phyloP scores from a whole-genome alignment of 64 coral and sea anemone species.

The Trachythela sp. region DNA sequence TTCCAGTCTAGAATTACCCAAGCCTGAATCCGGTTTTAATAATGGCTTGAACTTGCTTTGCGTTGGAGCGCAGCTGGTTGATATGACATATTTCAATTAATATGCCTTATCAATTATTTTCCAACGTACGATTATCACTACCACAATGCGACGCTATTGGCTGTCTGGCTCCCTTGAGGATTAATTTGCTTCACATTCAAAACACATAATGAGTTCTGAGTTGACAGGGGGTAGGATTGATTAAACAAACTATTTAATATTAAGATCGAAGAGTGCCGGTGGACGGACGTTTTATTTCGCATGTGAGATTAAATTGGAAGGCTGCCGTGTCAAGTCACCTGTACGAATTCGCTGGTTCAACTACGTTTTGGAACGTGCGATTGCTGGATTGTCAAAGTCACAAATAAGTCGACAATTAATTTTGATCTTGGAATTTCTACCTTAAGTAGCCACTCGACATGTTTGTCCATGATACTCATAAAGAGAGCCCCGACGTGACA shows the following conservation, averaged over 20 bases:
- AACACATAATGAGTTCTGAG: slow-evolving; percentile 9
- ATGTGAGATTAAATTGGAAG: background rate
- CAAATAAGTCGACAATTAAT: background rate
- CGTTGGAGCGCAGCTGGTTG: background rate
- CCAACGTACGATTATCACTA: background rate
- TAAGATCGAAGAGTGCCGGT: background rate
- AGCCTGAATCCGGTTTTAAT: background rate
- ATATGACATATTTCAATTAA: slow-evolving; percentile 15
- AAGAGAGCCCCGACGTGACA: background rate
- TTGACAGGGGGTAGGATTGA: slow-evolving; percentile 6
- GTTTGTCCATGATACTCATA: background rate
- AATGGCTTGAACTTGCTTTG: background rate
- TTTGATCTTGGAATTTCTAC: background rate
- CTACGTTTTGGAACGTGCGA: too few species aligned
- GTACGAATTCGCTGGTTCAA: too few species aligned
- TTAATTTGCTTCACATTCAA: slow-evolving; percentile 9
- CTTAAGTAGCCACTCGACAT: background rate
- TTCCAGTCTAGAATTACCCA: background rate
- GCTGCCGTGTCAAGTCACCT: too few species aligned
- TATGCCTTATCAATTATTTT: slow-evolving; percentile 10
- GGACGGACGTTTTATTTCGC: background rate
- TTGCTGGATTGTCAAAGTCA: too few species aligned
- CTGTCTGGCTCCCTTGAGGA: background rate
- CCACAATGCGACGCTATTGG: background rate
- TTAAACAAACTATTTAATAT: slow-evolving; percentile 15